phyloP scores from a whole-genome alignment of 1,140 invertebrate species.

The Ladona fulva region DNA sequence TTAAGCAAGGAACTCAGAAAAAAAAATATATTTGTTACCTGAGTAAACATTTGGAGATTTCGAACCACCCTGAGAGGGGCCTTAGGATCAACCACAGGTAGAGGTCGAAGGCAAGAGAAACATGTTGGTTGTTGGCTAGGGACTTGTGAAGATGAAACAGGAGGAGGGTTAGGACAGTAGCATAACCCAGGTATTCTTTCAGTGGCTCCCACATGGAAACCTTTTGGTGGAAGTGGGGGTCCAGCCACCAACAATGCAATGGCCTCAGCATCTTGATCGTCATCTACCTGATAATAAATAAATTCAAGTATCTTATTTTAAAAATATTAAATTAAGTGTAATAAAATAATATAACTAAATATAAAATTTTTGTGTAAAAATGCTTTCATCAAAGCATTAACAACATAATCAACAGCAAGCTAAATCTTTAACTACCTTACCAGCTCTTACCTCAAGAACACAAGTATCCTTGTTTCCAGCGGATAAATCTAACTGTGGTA shows the following conservation, averaged over 20 bases:
- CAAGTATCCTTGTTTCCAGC: slow-evolving; percentile 75
- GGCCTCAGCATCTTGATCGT: slow-evolving; percentile 75
- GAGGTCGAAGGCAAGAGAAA: slow-evolving; percentile 29
- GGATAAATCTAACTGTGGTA: slow-evolving; percentile 63
- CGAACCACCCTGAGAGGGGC: slow-evolving; percentile 40
- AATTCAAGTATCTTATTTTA: background rate
- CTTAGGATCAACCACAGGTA: slow-evolving; percentile 39
- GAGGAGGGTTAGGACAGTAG: background rate
- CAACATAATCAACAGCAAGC: too few relatives aligned
- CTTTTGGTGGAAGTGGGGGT: slow-evolving; percentile 32
- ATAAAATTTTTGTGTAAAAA: too few relatives aligned
- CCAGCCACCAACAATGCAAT: slow-evolving; percentile 59
- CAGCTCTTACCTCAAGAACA: slow-evolving; percentile 55
- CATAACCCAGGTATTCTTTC: slow-evolving; percentile 66
- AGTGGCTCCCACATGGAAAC: slow-evolving; percentile 77
- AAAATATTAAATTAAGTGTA: background rate
- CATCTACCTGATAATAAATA: slow-evolving; percentile 56
- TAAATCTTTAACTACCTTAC: too few relatives aligned
- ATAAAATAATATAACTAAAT: too few relatives aligned
- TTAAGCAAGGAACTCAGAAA: background rate
- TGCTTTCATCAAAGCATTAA: too few relatives aligned
- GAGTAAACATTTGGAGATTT: slow-evolving; percentile 82
- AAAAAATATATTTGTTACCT: slow-evolving; percentile 30
- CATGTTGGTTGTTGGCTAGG: background rate
- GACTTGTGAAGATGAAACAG: background rate